A percentile compares a stretch with the other conserved stretches of the same genome.
These are phyloP conservation scores for Casuarius casuarius DNA, from an alignment of 2,113 vertebrate species.

Conservation along the genomic window DNA sequence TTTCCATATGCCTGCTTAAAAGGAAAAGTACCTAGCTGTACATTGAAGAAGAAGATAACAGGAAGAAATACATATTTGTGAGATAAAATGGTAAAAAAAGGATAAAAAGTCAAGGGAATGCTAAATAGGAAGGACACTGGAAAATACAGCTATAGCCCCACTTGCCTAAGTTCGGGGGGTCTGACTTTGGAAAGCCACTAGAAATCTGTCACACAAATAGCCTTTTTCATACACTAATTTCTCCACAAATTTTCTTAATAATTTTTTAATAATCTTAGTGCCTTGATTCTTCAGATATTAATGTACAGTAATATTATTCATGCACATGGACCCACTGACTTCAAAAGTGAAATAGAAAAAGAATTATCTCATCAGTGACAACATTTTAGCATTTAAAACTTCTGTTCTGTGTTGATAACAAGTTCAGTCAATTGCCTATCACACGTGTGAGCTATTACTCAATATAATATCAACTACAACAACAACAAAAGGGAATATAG, in stretches of 20 bases:
- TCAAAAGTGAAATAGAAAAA: neutral
- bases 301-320: neutral
- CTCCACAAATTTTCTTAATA: neutral
- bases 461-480: neutral
- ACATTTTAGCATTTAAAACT: neutral
- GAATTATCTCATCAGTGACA: neutral
- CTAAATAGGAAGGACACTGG: neutral
- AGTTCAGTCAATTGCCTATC: constrained; percentile 1
- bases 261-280: neutral
- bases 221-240: neutral
- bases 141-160: fast-evolving
- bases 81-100: neutral
- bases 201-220: neutral
- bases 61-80: neutral
- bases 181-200: neutral
- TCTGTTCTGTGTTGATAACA: neutral
- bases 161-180: neutral
- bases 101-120: fast-evolving
- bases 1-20: neutral
- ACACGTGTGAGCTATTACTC: neutral
- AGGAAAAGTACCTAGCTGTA: neutral
- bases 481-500: neutral
- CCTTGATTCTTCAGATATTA: neutral
- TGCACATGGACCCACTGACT: neutral
- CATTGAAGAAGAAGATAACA: neutral